Percentiles rank a stretch among this genome's conserved stretches.
Evolutionary conservation across 2,797 vertebrate species (phyloP).

Genomic region (Leuciscus waleckii): DNA sequence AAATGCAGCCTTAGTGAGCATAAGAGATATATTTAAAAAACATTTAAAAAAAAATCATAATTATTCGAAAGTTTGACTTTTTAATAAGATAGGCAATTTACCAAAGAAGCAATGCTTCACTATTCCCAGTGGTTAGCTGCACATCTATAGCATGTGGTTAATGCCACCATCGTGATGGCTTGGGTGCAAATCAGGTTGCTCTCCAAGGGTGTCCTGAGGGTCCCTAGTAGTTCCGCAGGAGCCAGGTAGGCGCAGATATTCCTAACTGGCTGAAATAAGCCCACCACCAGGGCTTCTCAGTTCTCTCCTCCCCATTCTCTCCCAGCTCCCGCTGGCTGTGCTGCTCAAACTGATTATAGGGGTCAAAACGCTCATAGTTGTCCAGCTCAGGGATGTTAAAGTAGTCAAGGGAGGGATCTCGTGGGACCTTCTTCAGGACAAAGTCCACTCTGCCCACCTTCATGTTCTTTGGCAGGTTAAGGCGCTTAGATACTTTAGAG

Average conservation of each 20-base stretch:
- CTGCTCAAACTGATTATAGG: constrained; percentile 82
- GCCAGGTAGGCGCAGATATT: constrained; percentile 87
- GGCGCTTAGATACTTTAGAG: constrained; percentile 85
- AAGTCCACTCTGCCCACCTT: constrained; percentile 90
- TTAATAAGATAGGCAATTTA: background rate
- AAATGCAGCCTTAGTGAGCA: background rate
- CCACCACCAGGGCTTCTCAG: constrained; percentile 98
- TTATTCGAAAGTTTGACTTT: background rate
- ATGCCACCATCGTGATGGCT: background rate
- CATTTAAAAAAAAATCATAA: background rate
- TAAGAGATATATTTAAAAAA: constrained; percentile 7
- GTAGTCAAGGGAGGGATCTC: constrained; percentile 76
- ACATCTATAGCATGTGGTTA: constrained; percentile 12
- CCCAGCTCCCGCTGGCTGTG: constrained; percentile 62
- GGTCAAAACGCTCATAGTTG: constrained; percentile 77
- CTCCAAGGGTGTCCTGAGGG: background rate
- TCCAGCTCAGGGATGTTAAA: constrained; percentile 76
- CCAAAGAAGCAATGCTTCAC: background rate
- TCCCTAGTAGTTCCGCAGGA: constrained; percentile 84
- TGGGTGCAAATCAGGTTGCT: constrained; percentile 7
- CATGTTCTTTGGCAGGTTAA: constrained; percentile 86
- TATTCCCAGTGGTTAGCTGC: constrained; percentile 2
- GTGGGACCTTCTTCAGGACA: constrained; percentile 79
- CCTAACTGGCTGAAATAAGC: constrained; percentile 90
- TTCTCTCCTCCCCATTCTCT: constrained; percentile 67